phyloP scores from a whole-genome alignment of 2,888 invertebrate species.

The Dinocampus coccinellae region DNA sequence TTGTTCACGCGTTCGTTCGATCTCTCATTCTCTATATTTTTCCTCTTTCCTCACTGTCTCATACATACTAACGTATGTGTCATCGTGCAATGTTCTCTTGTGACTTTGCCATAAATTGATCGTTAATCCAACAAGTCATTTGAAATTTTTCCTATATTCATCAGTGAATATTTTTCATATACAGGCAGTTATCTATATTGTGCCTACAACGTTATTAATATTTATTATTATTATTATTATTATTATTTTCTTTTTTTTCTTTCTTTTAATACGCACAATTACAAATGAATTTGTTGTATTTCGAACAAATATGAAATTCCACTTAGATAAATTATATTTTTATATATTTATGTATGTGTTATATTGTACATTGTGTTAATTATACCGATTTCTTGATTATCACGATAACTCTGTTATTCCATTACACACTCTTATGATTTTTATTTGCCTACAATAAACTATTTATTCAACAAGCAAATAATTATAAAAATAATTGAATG shows the following conservation, averaged over 20 bases:
- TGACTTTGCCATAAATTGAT: conserved; percentile 28
- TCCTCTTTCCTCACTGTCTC: not conserved
- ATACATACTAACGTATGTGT: not conserved
- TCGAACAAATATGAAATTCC: not conserved
- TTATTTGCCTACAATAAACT: not conserved
- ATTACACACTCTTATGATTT: not conserved
- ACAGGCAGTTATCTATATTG: not conserved
- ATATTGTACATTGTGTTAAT: too few species aligned
- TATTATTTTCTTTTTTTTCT: too few species aligned
- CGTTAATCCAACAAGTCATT: conserved; percentile 28
- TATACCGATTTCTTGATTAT: not conserved
- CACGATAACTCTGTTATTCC: not conserved
- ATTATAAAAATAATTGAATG: too few species aligned
- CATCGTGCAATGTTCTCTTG: conserved; percentile 10
- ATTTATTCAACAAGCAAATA: too few species aligned
- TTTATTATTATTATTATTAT: too few species aligned
- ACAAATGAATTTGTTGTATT: not conserved
- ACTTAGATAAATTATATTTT: not conserved
- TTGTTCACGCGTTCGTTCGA: not conserved
- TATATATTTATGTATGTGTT: too few species aligned
- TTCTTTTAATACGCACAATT: not conserved
- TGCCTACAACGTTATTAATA: too few species aligned
- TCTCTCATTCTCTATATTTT: not conserved
- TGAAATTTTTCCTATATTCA: not conserved
- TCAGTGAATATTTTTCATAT: not conserved